phyloP scores from a whole-genome alignment of 2,113 vertebrate genomes.

The Cisticola juncidis region DNA sequence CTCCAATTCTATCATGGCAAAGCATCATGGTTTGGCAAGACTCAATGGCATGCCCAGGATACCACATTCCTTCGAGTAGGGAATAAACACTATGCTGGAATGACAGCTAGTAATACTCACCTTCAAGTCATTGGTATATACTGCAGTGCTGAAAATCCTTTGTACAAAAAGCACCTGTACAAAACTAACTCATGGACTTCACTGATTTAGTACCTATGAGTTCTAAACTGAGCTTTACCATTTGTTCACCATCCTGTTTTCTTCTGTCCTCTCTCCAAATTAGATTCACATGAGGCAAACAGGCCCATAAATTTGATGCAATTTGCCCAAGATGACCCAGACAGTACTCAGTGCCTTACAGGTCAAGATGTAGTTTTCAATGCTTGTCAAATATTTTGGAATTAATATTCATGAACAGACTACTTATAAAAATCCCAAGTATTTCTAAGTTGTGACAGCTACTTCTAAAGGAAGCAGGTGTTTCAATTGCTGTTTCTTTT shows the following conservation, averaged over 20 bases:
- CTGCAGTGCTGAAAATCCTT: background rate
- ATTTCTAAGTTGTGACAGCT: background rate
- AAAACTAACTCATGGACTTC: background rate
- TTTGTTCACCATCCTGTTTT: background rate
- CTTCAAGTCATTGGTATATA: background rate
- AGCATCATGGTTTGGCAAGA: background rate
- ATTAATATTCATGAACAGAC: background rate
- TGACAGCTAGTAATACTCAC: background rate
- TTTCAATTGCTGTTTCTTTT: background rate
- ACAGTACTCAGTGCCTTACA: background rate
- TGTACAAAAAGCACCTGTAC: background rate
- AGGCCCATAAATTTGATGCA: background rate
- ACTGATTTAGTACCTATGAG: background rate
- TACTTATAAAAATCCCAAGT: background rate
- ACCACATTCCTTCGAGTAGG: rapidly evolving
- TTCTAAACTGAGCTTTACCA: background rate
- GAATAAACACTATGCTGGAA: background rate
- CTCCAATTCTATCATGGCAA: background rate
- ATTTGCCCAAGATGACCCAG: background rate
- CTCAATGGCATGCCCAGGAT: background rate
- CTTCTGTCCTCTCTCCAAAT: background rate
- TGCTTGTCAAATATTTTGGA: background rate
- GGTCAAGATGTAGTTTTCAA: background rate
- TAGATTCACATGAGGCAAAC: background rate
- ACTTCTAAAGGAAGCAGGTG: background rate